Percentiles rank a stretch among this genome's conserved stretches.
Evolutionary conservation across 1,140 invertebrate species (phyloP).

Genomic region (Galleria mellonella): DNA sequence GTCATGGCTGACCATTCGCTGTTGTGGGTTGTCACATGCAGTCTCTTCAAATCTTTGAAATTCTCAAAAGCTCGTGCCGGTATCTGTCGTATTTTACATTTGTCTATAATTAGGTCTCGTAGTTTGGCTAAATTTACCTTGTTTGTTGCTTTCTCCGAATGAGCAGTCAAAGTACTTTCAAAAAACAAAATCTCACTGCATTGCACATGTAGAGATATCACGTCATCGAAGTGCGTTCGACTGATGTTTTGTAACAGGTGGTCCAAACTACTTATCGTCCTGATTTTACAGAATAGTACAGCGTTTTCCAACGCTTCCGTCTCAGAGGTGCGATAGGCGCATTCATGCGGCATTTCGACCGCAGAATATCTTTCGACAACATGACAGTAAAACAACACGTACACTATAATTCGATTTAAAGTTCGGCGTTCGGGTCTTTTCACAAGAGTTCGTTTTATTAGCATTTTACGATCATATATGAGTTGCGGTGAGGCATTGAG

Average conservation of each 20-base stretch:
- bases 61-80: conserved; percentile 80
- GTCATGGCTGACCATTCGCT: conserved; percentile 87
- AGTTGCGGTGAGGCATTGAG: conserved; percentile 41
- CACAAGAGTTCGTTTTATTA: conserved; percentile 60
- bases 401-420: conserved; percentile 61
- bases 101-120: conserved; percentile 82
- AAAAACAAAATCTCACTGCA: conserved; percentile 88
- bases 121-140: conserved; percentile 73
- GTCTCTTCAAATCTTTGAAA: conserved; percentile 78
- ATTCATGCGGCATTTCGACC: conserved; percentile 65
- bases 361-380: conserved; percentile 43
- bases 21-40: conserved; percentile 84
- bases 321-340: conserved; percentile 59
- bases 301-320: conserved; percentile 57
- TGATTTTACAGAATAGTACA: conserved; percentile 65
- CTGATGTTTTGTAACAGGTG: conserved; percentile 65
- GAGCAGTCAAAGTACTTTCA: conserved; percentile 78
- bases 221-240: conserved; percentile 60
- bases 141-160: conserved; percentile 37
- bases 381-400: conserved; percentile 65
- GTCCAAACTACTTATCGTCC: conserved; percentile 66
- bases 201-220: conserved; percentile 81
- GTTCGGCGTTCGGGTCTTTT: conserved; percentile 56
- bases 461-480: conserved; percentile 58
- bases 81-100: conserved; percentile 86